These are phyloP conservation scores for Cremastinae sp. DNA, from an alignment of 2,888 invertebrate genomes.

Conservation along the genomic window DNA sequence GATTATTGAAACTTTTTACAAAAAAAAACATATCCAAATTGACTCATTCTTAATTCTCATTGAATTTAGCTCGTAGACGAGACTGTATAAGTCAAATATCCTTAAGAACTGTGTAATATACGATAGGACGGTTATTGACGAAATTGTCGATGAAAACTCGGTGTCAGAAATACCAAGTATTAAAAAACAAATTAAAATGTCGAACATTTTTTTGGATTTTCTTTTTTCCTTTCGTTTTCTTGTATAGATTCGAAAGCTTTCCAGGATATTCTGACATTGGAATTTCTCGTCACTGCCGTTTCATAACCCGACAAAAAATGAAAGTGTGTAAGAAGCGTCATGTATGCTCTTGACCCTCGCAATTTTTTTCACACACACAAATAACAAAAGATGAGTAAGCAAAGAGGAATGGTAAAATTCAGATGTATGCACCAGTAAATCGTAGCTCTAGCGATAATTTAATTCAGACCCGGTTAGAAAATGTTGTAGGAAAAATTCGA, in stretches of 20 bases:
- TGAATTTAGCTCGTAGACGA: background rate
- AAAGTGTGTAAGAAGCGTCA: background rate
- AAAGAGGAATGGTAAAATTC: background rate
- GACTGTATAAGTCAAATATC: slow-evolving; percentile 8
- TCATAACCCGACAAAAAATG: background rate
- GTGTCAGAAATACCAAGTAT: no score
- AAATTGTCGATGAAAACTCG: no score
- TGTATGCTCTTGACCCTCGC: background rate
- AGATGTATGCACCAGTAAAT: slow-evolving; percentile 4
- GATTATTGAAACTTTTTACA: no score
- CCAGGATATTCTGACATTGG: no score
- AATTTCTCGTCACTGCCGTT: no score
- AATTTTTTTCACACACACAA: slow-evolving; percentile 4
- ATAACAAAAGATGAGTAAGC: background rate
- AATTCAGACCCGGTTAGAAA: background rate
- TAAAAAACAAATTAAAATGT: no score
- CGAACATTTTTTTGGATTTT: no score
- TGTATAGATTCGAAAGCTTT: no score
- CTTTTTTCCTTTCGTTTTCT: no score
- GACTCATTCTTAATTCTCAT: background rate
- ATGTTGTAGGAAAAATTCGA: background rate
- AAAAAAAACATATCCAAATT: background rate
- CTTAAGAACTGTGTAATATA: background rate
- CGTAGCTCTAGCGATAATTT: background rate
- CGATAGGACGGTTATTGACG: no score